phyloP scores from a whole-genome alignment of 2,113 vertebrate genomes.

The Chionodraco myersi region DNA sequence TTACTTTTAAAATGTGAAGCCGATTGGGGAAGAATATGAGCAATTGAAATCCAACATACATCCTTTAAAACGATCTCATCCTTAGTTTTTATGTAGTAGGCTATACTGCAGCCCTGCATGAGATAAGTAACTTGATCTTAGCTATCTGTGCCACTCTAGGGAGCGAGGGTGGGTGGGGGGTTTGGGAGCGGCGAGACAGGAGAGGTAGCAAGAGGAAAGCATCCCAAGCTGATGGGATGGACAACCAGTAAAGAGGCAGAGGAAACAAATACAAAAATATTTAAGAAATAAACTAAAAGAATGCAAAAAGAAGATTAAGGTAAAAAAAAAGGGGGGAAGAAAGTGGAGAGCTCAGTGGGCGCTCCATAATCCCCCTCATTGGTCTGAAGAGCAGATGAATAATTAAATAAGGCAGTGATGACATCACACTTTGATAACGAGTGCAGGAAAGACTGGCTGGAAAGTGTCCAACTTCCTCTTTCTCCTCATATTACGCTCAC shows the following conservation, averaged over 20 bases:
- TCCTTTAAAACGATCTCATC: background rate
- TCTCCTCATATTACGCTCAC: constrained; percentile 59
- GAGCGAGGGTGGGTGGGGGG: constrained; percentile 14
- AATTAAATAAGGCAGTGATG: constrained; percentile 81
- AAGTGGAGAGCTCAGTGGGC: constrained; percentile 25
- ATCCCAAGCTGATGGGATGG: constrained; percentile 28
- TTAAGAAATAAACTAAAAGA: background rate
- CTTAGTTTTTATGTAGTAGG: constrained; percentile 18
- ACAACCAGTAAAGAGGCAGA: constrained; percentile 13
- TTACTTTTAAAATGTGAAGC: background rate
- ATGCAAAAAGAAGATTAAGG: constrained; percentile 7
- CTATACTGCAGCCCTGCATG: constrained; percentile 43
- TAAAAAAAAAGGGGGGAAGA: constrained; percentile 26
- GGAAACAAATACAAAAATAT: background rate
- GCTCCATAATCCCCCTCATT: constrained; percentile 49
- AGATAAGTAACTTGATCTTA: constrained; percentile 74
- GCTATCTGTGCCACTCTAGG: constrained; percentile 49
- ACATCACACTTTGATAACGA: constrained; percentile 73
- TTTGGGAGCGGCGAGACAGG: constrained; percentile 11
- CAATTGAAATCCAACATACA: background rate
- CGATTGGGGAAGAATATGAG: background rate
- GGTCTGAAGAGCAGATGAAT: constrained; percentile 77
- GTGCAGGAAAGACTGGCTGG: constrained; percentile 60
- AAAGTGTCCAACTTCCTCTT: constrained; percentile 60
- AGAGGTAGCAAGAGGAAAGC: constrained; percentile 23